Base-by-base conservation (phyloP, 2,797 vertebrate species). In the Pithecia hirsuta region DNA sequence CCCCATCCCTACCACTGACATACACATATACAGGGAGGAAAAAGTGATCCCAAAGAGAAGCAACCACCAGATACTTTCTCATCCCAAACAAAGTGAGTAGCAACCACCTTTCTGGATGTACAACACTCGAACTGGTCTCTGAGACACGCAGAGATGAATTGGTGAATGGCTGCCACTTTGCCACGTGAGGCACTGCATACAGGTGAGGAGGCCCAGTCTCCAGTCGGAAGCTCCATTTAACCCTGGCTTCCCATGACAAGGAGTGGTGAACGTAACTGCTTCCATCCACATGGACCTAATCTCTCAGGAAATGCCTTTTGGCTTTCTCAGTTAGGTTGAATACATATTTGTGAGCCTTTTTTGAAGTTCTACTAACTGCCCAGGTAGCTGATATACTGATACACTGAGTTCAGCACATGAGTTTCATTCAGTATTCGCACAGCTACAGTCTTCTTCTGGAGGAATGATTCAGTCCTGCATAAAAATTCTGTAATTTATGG, bases 111-210 rank as follows among this genome's bases (percentile, higher is more conserved):
- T 72, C 41, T 14, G 28, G 30, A 44, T 24, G 9, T n/a, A 9
- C 20, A 46, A 22, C 41, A 46, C 22, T 50, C 44, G 2, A 17
- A 50, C 61, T 17, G 7, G 22, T 46, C 44, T 67, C 41, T 7
- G 0, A 36, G 1, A 50, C 20, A 11, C 24, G 1, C 30, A 86
- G 22, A 50, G 61, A 70, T 26, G 46, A 70, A 24, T 17, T 86
- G 46, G 13, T 20, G 2, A 46, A n/a, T 15, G 57, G 12, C 55
- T 84, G 41, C 22, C 36, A 3, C 7, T 86, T 86, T 50, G 44
- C 44, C 3, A 4, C 5, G 0, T 15, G 67, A 48, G 41, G 8
- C n/a, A 50, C 0, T 36, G 22, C 33, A 50, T 48, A n/a, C 44
- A 28, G n/a, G 36, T 36, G 61, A 70, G 8, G 33, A 14, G 3